Evolutionary conservation across 2,113 vertebrate species (phyloP).

Genomic region (Dromiciops gliroides): DNA sequence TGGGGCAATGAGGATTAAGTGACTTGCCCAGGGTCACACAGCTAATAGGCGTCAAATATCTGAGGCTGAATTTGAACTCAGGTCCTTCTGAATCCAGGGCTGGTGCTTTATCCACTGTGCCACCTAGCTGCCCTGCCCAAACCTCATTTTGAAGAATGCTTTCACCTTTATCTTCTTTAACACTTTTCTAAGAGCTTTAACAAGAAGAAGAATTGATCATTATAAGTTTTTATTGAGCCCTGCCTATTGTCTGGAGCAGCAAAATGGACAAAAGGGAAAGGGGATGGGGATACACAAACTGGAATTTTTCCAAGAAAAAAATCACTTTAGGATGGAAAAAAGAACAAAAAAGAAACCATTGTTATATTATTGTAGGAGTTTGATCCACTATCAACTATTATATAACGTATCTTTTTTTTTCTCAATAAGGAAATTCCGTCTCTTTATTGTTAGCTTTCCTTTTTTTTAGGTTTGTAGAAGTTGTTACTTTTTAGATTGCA

Average conservation of each 20-base stretch:
- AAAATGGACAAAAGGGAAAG: background rate
- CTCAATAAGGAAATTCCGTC: background rate
- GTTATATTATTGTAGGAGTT: background rate
- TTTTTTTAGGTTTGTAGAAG: background rate
- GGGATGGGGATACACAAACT: background rate
- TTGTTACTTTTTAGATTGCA: background rate
- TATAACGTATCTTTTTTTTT: background rate
- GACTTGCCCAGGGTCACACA: too few relatives aligned
- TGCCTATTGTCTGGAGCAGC: background rate
- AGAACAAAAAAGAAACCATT: background rate
- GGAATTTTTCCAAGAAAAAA: background rate
- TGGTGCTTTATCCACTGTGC: too few relatives aligned
- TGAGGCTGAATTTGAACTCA: too few relatives aligned
- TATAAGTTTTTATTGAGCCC: constrained; percentile 29
- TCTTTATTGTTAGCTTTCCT: background rate
- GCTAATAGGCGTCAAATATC: too few relatives aligned
- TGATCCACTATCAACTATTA: background rate
- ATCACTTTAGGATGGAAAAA: background rate
- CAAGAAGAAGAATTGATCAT: constrained; percentile 22
- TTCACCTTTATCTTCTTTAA: constrained; percentile 15
- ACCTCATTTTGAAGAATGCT: constrained; percentile 34
- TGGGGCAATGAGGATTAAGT: too few relatives aligned
- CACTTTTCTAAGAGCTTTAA: constrained; percentile 37
- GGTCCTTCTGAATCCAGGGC: too few relatives aligned
- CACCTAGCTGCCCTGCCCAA: too few relatives aligned